Conservation (phyloP, 2,888 invertebrate genomes). For the Bellardia pandia region DNA sequence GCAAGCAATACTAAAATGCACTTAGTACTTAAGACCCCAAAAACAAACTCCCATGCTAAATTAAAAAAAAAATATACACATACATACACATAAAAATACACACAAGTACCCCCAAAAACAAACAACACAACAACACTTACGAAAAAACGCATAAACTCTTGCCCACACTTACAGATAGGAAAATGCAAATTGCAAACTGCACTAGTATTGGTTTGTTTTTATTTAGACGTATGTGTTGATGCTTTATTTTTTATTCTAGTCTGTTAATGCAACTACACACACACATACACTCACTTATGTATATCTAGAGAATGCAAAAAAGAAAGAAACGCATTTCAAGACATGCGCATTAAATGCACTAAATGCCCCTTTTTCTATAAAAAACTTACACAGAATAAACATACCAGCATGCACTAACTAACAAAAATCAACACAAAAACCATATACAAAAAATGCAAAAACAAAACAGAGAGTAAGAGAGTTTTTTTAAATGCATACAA, state of each 20-base stretch:
- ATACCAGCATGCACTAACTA: background rate
- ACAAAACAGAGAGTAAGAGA: constrained; percentile 36
- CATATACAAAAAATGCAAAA: constrained; percentile 1
- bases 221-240: constrained; percentile 70
- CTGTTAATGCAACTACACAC: constrained; percentile 11
- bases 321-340: constrained; percentile 24
- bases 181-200: constrained; percentile 44
- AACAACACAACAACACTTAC: constrained; percentile 27
- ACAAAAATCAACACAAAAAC: background rate
- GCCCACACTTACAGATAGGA: background rate
- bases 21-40: constrained; percentile 26
- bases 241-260: constrained; percentile 64
- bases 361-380: constrained; percentile 67
- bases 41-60: constrained; percentile 13
- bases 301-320: constrained; percentile 61
- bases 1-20: constrained; percentile 62
- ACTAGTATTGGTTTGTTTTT: constrained; percentile 71
- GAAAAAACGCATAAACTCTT: constrained; percentile 44
- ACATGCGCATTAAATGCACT: constrained; percentile 53
- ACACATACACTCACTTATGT: background rate
- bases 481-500: constrained; percentile 54
- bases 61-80: constrained; percentile 4
- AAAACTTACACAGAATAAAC: constrained; percentile 7
- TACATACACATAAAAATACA: background rate
- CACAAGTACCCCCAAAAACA: background rate